Base-by-base conservation (phyloP, 2,888 invertebrate genomes). In the Brachynemurus nebulosus region DNA sequence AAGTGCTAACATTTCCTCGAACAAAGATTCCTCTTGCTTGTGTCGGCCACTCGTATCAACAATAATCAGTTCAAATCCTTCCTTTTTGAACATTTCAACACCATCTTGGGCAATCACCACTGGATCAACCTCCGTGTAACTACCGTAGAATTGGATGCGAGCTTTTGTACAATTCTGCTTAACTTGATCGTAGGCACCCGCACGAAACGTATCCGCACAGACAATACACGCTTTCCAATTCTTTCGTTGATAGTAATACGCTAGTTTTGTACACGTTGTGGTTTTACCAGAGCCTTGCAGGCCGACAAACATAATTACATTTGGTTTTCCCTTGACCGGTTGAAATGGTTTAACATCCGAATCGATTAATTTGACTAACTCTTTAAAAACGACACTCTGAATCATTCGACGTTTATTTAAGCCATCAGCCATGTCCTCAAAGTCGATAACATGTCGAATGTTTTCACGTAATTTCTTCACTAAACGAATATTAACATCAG, bases 121-220 rank as follows among this genome's bases (percentile, higher is more conserved):
- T 5, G 98, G 98, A 69, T 98, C 98, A 21, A 95, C 91, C 74
- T 98, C 98, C 50, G 96, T 96, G 60, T 98, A 98, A 66, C 95
- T 90, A 70, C 97, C 97, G 64, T 97, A 98, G 69, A 96, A 98
- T 2, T 97, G 98, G 69, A 98, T 98, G 56, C 96, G 78, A 27
- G 97, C 96, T 69, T 96, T 96, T n/a, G 96, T 96, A 57, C 96
- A 95, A 68, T 96, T 97, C 64, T 98, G 97, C 72, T 98, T 98
- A 47, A 98, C 80, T 69, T 98, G 98, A 71, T 99, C 98, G 59
- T 97, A 99, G 48, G 98, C 98, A 66, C 98, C 98, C 56, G 98
- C 98, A 69, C 98, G 80, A 71, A 98, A 99, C 39, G 98, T 98
- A 67, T 98, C 98, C 4, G 98, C 98, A 68, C 98, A 98, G 25